Percentiles rank a stretch among this genome's conserved stretches.
These are phyloP conservation scores for Phylloscopus collybita DNA, from an alignment of 2,797 vertebrate genomes.

Conservation along the genomic window DNA sequence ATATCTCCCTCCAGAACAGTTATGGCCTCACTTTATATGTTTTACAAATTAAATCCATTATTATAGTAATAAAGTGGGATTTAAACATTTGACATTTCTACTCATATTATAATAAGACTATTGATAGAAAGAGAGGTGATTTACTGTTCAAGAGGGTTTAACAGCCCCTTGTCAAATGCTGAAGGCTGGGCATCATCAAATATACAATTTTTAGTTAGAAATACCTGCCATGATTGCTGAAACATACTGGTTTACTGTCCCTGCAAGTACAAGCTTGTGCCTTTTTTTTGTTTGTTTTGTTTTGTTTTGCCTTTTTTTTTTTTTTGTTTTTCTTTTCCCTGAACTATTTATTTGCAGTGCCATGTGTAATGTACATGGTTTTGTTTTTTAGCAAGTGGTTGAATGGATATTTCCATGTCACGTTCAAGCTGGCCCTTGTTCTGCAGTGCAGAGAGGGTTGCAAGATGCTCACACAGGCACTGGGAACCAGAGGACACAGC, in stretches of 20 bases:
- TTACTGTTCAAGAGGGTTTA: slow-evolving; percentile 39
- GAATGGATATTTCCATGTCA: not conserved
- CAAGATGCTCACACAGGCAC: not conserved
- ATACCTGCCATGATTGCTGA: not conserved
- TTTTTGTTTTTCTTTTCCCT: not conserved
- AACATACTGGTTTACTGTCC: slow-evolving; percentile 16
- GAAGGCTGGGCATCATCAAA: slow-evolving; percentile 20
- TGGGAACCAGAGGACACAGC: not conserved
- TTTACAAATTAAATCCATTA: slow-evolving; percentile 68
- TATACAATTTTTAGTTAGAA: slow-evolving; percentile 23
- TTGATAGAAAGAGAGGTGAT: slow-evolving; percentile 38
- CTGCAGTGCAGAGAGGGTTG: not conserved
- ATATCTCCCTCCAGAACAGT: slow-evolving; percentile 23
- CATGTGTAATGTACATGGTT: not conserved
- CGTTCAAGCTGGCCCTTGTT: not conserved
- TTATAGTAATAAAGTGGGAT: slow-evolving; percentile 41
- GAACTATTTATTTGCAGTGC: not conserved
- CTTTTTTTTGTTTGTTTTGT: not conserved
- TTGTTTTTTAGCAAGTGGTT: not conserved
- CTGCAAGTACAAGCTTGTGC: not conserved
- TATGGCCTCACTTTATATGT: slow-evolving; percentile 39
- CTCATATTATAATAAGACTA: slow-evolving; percentile 58
- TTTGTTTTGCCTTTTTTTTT: not conserved
- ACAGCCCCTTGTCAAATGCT: slow-evolving; percentile 25
- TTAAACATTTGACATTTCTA: slow-evolving; percentile 55